Conservation (phyloP, 2,113 vertebrate genomes). For the mouse (Mus musculus) region GRCm39 chr5:44067501-44068000, state of each 20-base stretch:
- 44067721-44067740: background rate
- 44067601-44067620: conserved; percentile 78
- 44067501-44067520: background rate
- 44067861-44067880: conserved; percentile 30
- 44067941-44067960: background rate
- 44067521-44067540: background rate
- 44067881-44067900: conserved; percentile 19
- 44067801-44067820: background rate
- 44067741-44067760: background rate
- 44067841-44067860: background rate
- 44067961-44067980: too few species aligned
- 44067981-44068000: too few species aligned
- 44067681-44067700: background rate
- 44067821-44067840: background rate
- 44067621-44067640: conserved; percentile 90
- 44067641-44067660: conserved; percentile 86
- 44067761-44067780: background rate
- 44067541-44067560: background rate
- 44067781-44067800: fast-evolving
- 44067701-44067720: fast-evolving
- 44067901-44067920: conserved; percentile 21
- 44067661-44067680: conserved; percentile 79
- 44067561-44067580: background rate
- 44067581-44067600: background rate
- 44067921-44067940: background rate